Conservation (phyloP, 2,888 invertebrate genomes). For the Acronicta aceris region DNA sequence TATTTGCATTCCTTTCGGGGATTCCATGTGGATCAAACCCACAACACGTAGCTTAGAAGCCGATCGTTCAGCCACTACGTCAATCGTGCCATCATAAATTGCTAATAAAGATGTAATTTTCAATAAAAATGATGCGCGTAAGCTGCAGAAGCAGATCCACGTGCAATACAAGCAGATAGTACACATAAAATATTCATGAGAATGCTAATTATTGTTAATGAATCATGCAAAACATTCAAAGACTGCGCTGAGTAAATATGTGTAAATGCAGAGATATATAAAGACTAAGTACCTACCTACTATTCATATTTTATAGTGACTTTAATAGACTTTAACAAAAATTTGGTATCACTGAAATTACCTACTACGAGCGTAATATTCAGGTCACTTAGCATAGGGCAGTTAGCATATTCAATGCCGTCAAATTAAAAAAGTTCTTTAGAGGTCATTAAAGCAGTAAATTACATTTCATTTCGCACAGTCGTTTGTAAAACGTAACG, state of each 20-base stretch:
- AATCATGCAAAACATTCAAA: conserved; percentile 34
- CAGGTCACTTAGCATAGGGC: conserved; percentile 33
- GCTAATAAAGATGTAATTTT: too few relatives aligned
- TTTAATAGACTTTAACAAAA: conserved; percentile 10
- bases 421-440: conserved; percentile 18
- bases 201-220: conserved; percentile 27
- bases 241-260: conserved; percentile 16
- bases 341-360: conserved; percentile 12
- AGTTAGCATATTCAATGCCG: conserved; percentile 14
- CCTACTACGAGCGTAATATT: conserved; percentile 16
- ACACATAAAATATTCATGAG: conserved; percentile 34
- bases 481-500: conserved; percentile 44
- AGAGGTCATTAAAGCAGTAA: conserved; percentile 36
- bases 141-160: conserved; percentile 11
- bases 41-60: too few relatives aligned
- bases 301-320: conserved; percentile 2
- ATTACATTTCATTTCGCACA: conserved; percentile 37
- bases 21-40: too few relatives aligned
- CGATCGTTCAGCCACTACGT: too few relatives aligned
- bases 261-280: conserved; percentile 18
- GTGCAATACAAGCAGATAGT: conserved; percentile 29
- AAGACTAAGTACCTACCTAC: neutral
- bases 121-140: neutral
- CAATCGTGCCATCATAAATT: too few relatives aligned
- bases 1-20: too few relatives aligned